phyloP scores from a whole-genome alignment of 2,113 vertebrate species.

The Leucosticte australis region DNA sequence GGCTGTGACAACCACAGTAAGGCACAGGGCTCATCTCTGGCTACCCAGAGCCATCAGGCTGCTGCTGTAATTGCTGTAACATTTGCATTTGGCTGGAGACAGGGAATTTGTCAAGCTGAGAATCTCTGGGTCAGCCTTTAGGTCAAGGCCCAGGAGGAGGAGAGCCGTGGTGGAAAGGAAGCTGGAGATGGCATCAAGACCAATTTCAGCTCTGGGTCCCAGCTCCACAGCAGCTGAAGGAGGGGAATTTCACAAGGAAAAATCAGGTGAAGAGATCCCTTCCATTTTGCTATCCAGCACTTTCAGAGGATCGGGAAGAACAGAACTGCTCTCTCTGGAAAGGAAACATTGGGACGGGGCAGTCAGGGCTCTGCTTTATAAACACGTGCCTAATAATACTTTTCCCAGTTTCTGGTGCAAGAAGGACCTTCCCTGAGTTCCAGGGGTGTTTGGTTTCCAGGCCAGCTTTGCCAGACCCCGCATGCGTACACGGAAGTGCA shows the following conservation, averaged over 20 bases:
- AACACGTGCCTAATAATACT: not conserved
- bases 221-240: not conserved
- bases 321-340: not conserved
- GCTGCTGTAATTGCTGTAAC: not conserved
- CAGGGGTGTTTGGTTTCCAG: not conserved
- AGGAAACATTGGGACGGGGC: not conserved
- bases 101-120: not conserved
- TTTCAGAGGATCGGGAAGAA: not conserved
- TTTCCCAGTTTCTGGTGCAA: not conserved
- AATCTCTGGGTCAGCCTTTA: not conserved
- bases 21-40: not conserved
- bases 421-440: not conserved
- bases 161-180: not conserved
- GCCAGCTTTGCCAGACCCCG: not conserved
- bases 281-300: not conserved
- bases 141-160: not conserved
- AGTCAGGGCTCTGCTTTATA: not conserved
- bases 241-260: not conserved
- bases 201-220: not conserved
- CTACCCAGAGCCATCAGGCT: not conserved
- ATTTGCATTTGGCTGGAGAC: not conserved
- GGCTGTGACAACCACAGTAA: not conserved
- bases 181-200: not conserved
- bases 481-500: conserved; percentile 1
- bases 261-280: not conserved